These are phyloP conservation scores for Labrus mixtus DNA, from an alignment of 2,113 vertebrate genomes.

Conservation along the genomic window DNA sequence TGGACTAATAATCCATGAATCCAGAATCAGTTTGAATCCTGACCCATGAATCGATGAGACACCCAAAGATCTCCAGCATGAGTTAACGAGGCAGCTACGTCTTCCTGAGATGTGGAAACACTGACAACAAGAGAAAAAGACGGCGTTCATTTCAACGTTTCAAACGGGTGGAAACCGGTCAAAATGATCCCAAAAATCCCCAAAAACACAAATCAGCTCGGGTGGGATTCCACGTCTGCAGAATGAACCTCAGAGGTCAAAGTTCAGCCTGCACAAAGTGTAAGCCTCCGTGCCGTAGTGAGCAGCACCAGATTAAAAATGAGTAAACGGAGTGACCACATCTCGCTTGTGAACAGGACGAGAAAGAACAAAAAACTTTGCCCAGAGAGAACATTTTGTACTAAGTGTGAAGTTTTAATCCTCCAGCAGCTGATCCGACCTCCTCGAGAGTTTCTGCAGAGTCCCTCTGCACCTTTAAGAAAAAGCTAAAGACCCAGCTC, in stretches of 20 bases:
- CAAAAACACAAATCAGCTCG: not conserved
- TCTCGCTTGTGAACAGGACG: not conserved
- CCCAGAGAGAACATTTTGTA: not conserved
- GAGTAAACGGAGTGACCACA: not conserved
- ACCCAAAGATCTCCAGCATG: too few species aligned
- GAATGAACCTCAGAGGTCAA: not conserved
- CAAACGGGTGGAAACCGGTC: too few species aligned
- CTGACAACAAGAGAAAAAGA: too few species aligned
- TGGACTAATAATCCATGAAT: too few species aligned
- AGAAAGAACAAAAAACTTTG: not conserved
- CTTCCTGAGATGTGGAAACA: too few species aligned
- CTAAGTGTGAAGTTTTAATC: not conserved
- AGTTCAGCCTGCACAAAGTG: not conserved
- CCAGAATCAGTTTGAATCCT: too few species aligned
- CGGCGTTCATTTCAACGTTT: too few species aligned
- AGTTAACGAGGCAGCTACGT: too few species aligned
- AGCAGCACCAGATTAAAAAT: not conserved
- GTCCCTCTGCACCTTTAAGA: too few species aligned
- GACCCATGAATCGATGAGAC: too few species aligned
- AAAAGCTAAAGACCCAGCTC: too few species aligned
- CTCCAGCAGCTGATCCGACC: not conserved
- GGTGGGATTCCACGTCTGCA: not conserved
- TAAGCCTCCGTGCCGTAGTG: too few species aligned
- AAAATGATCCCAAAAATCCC: not conserved
- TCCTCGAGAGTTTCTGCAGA: not conserved